Evolutionary conservation across 2,888 invertebrate genomes (phyloP).

Genomic region (Ennomos quercinarius): DNA sequence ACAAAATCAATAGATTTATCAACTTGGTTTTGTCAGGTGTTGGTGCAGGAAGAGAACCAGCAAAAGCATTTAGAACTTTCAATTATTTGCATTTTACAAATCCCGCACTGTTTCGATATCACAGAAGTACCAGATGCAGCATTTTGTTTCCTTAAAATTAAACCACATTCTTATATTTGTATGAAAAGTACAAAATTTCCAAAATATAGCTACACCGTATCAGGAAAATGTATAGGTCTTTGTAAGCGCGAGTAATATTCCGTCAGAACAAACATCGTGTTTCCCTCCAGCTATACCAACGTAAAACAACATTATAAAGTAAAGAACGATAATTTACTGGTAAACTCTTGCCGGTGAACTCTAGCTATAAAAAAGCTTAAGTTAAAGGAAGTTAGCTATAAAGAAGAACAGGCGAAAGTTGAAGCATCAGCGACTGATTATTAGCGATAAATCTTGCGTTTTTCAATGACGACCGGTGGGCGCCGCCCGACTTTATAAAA

Average conservation of each 20-base stretch:
- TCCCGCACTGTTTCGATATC: constrained; percentile 3
- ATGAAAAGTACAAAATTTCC: constrained; percentile 5
- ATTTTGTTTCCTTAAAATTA: constrained; percentile 1
- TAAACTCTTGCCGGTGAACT: constrained; percentile 32
- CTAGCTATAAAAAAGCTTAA: constrained; percentile 31
- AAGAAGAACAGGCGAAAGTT: constrained; percentile 36
- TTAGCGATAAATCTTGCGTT: constrained; percentile 41
- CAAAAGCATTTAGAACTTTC: constrained; percentile 17
- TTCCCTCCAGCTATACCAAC: constrained; percentile 24
- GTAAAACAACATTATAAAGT: constrained; percentile 38
- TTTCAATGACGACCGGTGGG: constrained; percentile 11
- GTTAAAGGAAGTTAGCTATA: constrained; percentile 24
- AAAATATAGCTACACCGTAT: not conserved
- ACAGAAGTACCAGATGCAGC: not conserved
- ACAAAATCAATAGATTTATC: not conserved
- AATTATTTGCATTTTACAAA: constrained; percentile 16
- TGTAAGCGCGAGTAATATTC: constrained; percentile 19
- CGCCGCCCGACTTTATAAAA: constrained; percentile 30
- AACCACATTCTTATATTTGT: constrained; percentile 1
- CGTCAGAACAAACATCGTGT: constrained; percentile 29
- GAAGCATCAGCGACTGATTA: constrained; percentile 40
- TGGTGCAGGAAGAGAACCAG: not conserved
- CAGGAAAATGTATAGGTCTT: constrained; percentile 10
- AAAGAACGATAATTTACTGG: constrained; percentile 39
- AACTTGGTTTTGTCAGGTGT: constrained; percentile 10